Base-by-base conservation (phyloP, 2,888 invertebrate genomes). In the Cataglyphis cursor region DNA sequence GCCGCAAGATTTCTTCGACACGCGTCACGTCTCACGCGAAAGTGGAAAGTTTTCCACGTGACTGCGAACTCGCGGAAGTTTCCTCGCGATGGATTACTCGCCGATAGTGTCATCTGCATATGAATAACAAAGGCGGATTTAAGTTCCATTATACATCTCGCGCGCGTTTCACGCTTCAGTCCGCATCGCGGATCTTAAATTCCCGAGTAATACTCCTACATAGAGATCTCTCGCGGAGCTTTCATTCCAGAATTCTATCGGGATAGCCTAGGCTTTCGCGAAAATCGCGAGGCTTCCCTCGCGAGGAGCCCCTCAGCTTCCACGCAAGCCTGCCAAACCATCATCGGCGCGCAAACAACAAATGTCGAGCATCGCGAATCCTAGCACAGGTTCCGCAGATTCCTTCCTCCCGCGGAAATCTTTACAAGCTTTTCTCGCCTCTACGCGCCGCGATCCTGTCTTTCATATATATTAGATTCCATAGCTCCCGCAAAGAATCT, bases 41-140 rank as follows among this genome's bases (percentile, higher is more conserved):
- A 81, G 68, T 81, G 78, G 74, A 80, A 62, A 83, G 61, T 83
- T 83, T 65, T 24, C 59, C 65, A 81, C 68, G 88, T 74, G 82
- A 61, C 76, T 76, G 41, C 35, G 59, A 78, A 70, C n/a, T 78
- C 35, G 72, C 44, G 24, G 18, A 78, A 78, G 78, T 78, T 59
- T 59, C 35, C 24, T 0, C 44, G 6, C 78, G 72, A 72, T 59
- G 78, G 72, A 78, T 78, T 78, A 78, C 57, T 72, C 78, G 59
- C 44, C 78, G 72, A 78, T 78, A 70, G 44, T 72, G 78, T 78
- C 78, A 59, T 78, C 78, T 57, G 78, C 78, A 59, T 72, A 35
- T 72, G 72, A 78, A 78, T 72, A 59, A 78, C 78, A 59, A 70
- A 78, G 70, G 61, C n/a, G 54, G 59, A 48, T 15, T 57, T 57